These are phyloP conservation scores for Trissoscelio sp. DNA, from an alignment of 2,888 invertebrate genomes.

Conservation along the genomic window DNA sequence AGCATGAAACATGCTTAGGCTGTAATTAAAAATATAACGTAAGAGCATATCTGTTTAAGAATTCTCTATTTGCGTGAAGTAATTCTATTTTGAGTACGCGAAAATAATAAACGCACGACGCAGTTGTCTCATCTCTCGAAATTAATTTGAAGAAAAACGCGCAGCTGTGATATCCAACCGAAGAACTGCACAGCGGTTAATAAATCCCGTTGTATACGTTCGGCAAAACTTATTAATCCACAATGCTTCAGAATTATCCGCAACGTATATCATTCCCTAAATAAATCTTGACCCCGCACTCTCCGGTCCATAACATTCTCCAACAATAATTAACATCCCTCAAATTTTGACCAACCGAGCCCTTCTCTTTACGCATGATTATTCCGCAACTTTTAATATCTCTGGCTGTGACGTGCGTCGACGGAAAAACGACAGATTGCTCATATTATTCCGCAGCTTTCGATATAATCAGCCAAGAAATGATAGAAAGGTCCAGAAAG, in stretches of 20 bases:
- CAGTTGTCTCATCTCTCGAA: conserved; percentile 30
- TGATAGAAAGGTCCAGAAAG: conserved; percentile 35
- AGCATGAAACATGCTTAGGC: conserved; percentile 4
- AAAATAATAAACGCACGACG: conserved; percentile 42
- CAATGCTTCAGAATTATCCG: conserved; percentile 32
- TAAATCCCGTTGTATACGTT: conserved; percentile 21
- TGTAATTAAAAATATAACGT: conserved; percentile 27
- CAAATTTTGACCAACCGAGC: neutral
- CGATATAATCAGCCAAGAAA: conserved; percentile 48
- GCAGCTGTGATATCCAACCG: conserved; percentile 30
- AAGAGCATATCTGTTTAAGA: conserved; percentile 18
- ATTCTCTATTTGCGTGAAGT: conserved; percentile 9
- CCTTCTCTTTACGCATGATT: conserved; percentile 55
- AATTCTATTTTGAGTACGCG: conserved; percentile 32
- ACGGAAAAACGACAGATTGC: conserved; percentile 55
- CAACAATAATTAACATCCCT: conserved; percentile 51
- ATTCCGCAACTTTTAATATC: conserved; percentile 55
- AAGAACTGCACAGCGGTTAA: conserved; percentile 30
- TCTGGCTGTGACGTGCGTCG: conserved; percentile 23
- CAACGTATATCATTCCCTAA: conserved; percentile 29
- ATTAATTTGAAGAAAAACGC: conserved; percentile 51
- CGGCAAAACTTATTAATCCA: conserved; percentile 41
- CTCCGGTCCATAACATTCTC: conserved; percentile 21
- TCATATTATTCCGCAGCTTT: conserved; percentile 44
- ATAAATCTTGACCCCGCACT: conserved; percentile 41